Evolutionary conservation across 2,113 vertebrate species (phyloP).

Genomic region (Calyptommatus sinebrachiatus): DNA sequence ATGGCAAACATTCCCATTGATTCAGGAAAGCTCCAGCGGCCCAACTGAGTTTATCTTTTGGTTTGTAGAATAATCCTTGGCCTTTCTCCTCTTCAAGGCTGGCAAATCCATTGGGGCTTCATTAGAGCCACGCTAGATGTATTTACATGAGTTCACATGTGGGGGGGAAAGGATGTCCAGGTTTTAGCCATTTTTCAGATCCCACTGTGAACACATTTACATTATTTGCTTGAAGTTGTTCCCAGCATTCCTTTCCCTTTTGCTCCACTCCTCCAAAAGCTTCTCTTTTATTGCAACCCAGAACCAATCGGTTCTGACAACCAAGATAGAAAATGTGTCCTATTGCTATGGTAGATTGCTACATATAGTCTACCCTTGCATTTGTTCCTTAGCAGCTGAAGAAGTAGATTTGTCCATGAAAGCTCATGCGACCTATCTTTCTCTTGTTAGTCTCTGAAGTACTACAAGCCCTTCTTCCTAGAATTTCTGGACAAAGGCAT

Average conservation of each 20-base stretch:
- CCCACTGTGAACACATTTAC: background rate
- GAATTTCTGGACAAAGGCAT: too few relatives aligned
- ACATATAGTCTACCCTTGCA: too few relatives aligned
- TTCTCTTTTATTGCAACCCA: background rate
- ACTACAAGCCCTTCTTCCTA: too few relatives aligned
- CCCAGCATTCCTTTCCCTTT: background rate
- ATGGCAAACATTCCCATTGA: constrained; percentile 6
- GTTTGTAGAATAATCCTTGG: background rate
- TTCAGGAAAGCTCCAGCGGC: background rate
- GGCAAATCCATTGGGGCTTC: background rate
- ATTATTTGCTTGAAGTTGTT: background rate
- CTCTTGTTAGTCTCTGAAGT: too few relatives aligned
- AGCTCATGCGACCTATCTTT: too few relatives aligned
- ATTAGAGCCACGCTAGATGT: background rate
- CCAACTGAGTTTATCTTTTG: background rate
- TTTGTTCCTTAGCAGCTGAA: too few relatives aligned
- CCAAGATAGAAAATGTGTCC: background rate
- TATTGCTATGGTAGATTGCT: too few relatives aligned
- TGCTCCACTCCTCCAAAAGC: background rate
- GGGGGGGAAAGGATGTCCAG: background rate
- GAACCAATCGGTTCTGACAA: background rate
- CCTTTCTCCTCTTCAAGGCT: background rate
- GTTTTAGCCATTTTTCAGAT: background rate
- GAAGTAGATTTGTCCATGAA: too few relatives aligned
- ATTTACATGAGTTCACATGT: background rate